Conservation (phyloP, 2,888 invertebrate genomes). For the Microchrysa polita region DNA sequence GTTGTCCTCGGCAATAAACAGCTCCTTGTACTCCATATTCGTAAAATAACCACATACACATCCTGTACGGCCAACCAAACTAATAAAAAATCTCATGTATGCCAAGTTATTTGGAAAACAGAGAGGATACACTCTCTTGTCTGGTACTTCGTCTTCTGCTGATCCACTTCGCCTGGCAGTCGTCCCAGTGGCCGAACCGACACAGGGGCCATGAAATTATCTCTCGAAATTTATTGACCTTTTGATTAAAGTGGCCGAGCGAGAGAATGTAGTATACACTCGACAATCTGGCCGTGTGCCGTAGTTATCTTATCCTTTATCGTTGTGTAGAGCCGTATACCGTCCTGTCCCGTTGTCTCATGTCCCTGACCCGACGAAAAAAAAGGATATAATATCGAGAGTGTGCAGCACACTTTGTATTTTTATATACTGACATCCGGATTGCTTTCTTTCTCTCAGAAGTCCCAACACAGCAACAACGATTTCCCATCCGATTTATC, state of each 20-base stretch:
- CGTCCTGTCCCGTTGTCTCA: too few relatives aligned
- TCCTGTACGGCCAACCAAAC: background rate
- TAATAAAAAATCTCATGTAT: background rate
- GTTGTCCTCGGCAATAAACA: background rate
- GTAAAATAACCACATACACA: too few relatives aligned
- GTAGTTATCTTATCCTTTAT: conserved; percentile 37
- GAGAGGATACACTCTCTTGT: conserved; percentile 22
- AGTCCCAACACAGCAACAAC: too few relatives aligned
- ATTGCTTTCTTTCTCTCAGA: background rate
- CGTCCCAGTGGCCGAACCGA: too few relatives aligned
- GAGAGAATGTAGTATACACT: too few relatives aligned
- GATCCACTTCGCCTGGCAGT: conserved; percentile 36
- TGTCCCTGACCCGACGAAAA: background rate
- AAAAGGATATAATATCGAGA: conserved; percentile 41
- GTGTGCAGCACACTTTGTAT: too few relatives aligned
- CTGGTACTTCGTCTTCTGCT: background rate
- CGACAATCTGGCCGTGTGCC: conserved; percentile 29
- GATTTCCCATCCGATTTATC: background rate
- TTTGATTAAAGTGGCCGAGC: conserved; percentile 43
- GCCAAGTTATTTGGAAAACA: background rate
- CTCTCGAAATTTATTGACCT: conserved; percentile 45
- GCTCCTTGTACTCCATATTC: background rate
- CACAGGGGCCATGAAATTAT: conserved; percentile 33
- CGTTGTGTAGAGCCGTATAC: conserved; percentile 1
- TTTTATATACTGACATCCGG: background rate